Percentiles rank a stretch among this genome's conserved stretches.
These are phyloP conservation scores for Watsonalla cultraria DNA, from an alignment of 2,888 invertebrate genomes.

Conservation along the genomic window DNA sequence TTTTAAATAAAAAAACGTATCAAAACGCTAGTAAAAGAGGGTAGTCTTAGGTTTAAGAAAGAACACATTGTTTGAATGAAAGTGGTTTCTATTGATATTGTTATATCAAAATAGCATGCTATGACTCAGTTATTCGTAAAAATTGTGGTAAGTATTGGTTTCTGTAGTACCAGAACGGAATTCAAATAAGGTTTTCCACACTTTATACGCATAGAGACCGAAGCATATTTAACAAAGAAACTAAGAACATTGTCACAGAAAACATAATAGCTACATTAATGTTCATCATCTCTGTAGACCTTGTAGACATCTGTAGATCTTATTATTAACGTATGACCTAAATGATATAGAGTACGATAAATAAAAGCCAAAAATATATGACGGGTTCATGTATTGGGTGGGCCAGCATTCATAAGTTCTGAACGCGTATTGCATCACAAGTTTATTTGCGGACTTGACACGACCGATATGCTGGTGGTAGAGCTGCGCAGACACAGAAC, in stretches of 20 bases:
- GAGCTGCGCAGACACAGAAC: constrained; percentile 19
- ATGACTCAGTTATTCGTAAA: too few species aligned
- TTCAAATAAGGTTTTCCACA: not conserved
- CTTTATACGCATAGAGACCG: not conserved
- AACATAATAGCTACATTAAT: too few species aligned
- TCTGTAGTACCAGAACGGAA: not conserved
- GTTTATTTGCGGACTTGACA: constrained; percentile 62
- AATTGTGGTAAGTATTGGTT: too few species aligned
- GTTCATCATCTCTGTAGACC: too few species aligned
- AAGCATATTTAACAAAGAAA: constrained; percentile 5
- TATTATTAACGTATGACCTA: not conserved
- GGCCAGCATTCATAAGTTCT: constrained; percentile 27
- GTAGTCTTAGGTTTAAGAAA: too few species aligned
- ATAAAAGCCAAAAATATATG: constrained; percentile 30
- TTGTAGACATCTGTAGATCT: too few species aligned
- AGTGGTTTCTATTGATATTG: too few species aligned
- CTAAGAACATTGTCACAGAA: not conserved
- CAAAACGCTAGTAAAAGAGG: too few species aligned
- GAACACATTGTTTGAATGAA: too few species aligned
- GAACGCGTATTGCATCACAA: constrained; percentile 50
- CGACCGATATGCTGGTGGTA: constrained; percentile 36
- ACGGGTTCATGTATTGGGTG: constrained; percentile 18
- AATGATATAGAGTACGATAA: constrained; percentile 15
- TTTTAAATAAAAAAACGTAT: constrained; percentile 3
- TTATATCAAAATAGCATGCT: too few species aligned